Percentiles rank a stretch among this genome's conserved stretches.
phyloP scores from a whole-genome alignment of 1,140 invertebrate genomes.

The Charaxes varanes region DNA sequence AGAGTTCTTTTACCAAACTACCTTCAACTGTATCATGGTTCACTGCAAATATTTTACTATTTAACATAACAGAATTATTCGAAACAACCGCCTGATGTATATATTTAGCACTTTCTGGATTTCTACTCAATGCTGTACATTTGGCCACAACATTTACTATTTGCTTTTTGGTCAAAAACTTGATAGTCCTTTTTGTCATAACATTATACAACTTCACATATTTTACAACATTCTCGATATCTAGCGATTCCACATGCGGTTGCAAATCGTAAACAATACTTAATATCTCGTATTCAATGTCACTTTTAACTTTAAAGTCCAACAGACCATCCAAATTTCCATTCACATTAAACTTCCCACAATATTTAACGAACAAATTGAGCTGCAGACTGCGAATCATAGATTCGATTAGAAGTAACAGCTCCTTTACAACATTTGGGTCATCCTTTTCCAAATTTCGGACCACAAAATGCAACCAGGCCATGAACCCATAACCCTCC shows the following conservation, averaged over 20 bases:
- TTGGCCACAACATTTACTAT: constrained; percentile 37
- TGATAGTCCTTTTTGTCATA: constrained; percentile 46
- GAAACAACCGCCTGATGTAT: constrained; percentile 30
- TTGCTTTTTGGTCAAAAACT: constrained; percentile 48
- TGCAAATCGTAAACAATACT: constrained; percentile 38
- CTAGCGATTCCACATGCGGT: constrained; percentile 27
- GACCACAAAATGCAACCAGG: constrained; percentile 73
- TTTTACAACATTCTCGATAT: constrained; percentile 31
- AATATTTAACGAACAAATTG: constrained; percentile 34
- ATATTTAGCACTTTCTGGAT: constrained; percentile 30
- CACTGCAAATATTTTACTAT: constrained; percentile 26
- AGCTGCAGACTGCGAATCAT: constrained; percentile 42
- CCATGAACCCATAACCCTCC: constrained; percentile 77
- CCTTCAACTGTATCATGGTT: constrained; percentile 13
- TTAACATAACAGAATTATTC: constrained; percentile 34
- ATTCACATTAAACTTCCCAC: constrained; percentile 20
- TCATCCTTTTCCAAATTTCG: constrained; percentile 40
- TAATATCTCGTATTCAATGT: constrained; percentile 49
- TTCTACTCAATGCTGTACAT: constrained; percentile 23
- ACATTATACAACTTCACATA: constrained; percentile 42
- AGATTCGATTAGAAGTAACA: constrained; percentile 36
- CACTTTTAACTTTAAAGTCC: constrained; percentile 49
- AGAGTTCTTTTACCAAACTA: constrained; percentile 30
- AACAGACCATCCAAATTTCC: constrained; percentile 22
- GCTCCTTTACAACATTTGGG: constrained; percentile 27